Base-by-base conservation (phyloP, 2,888 invertebrate species). In the Agrotis puta region DNA sequence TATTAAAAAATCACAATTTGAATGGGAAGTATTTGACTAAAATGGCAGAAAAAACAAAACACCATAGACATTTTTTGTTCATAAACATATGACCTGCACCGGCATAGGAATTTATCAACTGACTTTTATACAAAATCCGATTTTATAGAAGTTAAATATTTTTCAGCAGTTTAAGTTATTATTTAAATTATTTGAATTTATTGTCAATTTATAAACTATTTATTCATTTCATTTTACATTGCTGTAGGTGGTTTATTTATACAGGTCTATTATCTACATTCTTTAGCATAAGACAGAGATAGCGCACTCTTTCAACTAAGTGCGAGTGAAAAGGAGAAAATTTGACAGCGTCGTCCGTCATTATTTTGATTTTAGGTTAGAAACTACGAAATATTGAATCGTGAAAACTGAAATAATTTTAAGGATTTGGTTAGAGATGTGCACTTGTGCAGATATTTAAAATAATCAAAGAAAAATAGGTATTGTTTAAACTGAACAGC, bases 1-100 rank as follows among this genome's bases (percentile, higher is more conserved):
- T 88, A 84, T 87, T 88, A 88, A 88, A 91, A 93, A 93, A 92
- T 85, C 90, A 90, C 91, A 88, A 92, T 88, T 90, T 93, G 94
- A 94, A 94, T 91, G 92, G 92, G 93, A 92, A 92, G 86, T 92
- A 94, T 90, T 94, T 96, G 95, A 95, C 95, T 95, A 94, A 94
- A 94, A 93, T 93, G 92, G 92, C 92, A 91, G 91, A 90, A 90
- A 84, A 90, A 94, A 92, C 89, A 91, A 92, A 91, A 91, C 84
- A 91, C 91, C 94, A 95, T 94, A 95, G 93, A 94, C 90, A 92
- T 83, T 80, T 84, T 86, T 86, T 82, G 70, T 81, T 87, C 81
- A 65, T 85, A 79, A 80, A 81, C 79, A 74, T 78, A 67, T 79
- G 77, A 77, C 65, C 68, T 63, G 33, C 53, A 27, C 18, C 51